Base-by-base conservation (phyloP, 2,888 invertebrate genomes). In the Morinoia aosen region DNA sequence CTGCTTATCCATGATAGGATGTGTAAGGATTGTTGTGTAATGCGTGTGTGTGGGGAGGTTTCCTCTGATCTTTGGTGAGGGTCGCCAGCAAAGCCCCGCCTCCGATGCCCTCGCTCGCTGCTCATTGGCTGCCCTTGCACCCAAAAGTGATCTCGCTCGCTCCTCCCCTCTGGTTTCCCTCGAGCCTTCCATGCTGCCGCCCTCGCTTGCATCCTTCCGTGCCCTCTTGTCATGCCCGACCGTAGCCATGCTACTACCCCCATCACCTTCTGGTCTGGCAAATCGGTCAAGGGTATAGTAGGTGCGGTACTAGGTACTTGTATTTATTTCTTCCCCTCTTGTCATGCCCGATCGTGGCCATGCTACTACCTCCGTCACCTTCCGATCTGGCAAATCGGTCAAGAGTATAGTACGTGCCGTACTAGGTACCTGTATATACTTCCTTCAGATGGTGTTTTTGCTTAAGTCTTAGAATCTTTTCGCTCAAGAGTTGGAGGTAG, bases 101-200 rank as follows among this genome's bases (percentile, higher is more conserved):
- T 56, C 61, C 88, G 12, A 25, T 95, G 33, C 95, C 88, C 76
- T 88, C 64, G 33, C 94, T 91, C 61, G 64, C 76, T 56, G n/a
- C 56, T 33, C 61, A 91, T 56, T 94, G 91, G 48, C 94, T 94
- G 56, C 48, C 58, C 58, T 64, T n/a, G 57, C 76, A 33, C 95
- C 95, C 90, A 39, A 88, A 88, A 95, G 48, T 95, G 25, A 40
- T 48, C 48, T 25, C 88, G 0, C 58, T 88, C 39, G n/a, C 90
- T 90, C 64, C 61, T 91, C 58, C 95, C 95, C 95, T 91, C 58
- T 56, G 58, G 16, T 91, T 64, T 93, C 61, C 94, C 93, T 95
- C 95, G 56, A 39, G 14, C 94, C 61, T 90, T 91, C 48, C 58
- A 93, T 93, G 58, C 58, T 58, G 93, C 93, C n/a, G n/a, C 93